Evolutionary conservation across 37 sponge, comb jelly and placozoan genomes (phyloP), one percentile per base, ranked within the genome.

Genomic region (Lycopodina hypogea): DNA sequence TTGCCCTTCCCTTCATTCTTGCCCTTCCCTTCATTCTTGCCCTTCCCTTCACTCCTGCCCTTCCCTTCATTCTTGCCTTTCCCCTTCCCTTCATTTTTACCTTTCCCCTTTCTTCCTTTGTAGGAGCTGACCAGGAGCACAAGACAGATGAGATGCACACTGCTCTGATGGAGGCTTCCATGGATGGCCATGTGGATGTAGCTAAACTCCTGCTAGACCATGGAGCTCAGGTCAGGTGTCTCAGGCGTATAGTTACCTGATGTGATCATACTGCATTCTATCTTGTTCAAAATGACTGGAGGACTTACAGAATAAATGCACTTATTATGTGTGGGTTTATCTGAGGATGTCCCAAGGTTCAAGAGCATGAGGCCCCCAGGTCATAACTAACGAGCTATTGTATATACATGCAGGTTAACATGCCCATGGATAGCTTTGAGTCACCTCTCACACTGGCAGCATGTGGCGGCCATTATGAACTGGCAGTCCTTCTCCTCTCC

Each of bases 91-190:
- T n/a, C n/a, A n/a, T n/a, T n/a, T n/a, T n/a, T n/a, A n/a, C n/a
- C n/a, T n/a, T n/a, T n/a, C n/a, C n/a, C n/a, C n/a, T n/a, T n/a
- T n/a, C n/a, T n/a, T n/a, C n/a, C n/a, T n/a, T n/a, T 2, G 67
- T 67, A 85, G 86, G 91, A 35, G 93, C 93, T 56, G 93, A 92
- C 63, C 88, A 88, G 83, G 93, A 92, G 63, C 93, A 92, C 83
- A 92, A 92, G 90, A 92, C 93, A 29, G 93, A 92, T 56, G 93
- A 92, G 93, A 92, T 92, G 93, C 93, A 92, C 75, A 92, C 88
- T 18, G 93, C 93, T 61, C 83, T 92, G 55, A 92, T 92, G 93
- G 93, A 92, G 79, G 93, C 93, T 0, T 92, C 85, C 71, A 92
- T 92, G 93, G 93, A 92, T 36, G 93, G 93, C 26, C 93, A 92